A percentile compares a stretch with the other conserved stretches of the same genome.
phyloP scores from a whole-genome alignment of 1,140 invertebrate genomes.

The Galendromus occidentalis region DNA sequence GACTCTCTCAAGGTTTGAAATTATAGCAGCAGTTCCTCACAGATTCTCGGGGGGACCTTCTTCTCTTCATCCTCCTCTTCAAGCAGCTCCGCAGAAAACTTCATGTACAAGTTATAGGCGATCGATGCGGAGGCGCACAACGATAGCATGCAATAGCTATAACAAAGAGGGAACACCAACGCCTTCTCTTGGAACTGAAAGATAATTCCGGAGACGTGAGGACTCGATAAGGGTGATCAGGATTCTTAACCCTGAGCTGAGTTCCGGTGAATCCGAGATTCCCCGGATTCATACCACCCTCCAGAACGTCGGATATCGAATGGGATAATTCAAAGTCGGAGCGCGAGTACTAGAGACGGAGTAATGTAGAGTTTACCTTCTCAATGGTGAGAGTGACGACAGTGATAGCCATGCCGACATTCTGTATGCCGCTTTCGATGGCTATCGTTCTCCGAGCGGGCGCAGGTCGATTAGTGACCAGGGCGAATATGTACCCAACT shows the following conservation, averaged over 20 bases:
- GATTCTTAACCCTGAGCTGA: neutral
- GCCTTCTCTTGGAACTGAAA: constrained; percentile 5
- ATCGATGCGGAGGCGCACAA: neutral
- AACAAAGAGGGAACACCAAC: neutral
- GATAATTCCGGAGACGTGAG: neutral
- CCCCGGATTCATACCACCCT: too few relatives aligned
- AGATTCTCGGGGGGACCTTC: neutral
- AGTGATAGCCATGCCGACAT: constrained; percentile 24
- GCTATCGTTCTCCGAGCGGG: constrained; percentile 26
- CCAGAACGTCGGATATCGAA: too few relatives aligned
- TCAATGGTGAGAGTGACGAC: neutral
- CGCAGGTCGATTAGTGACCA: constrained; percentile 22
- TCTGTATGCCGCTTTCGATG: constrained; percentile 31
- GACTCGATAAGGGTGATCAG: neutral
- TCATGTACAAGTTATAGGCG: neutral
- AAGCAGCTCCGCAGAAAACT: neutral
- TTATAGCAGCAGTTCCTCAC: neutral
- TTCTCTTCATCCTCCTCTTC: neutral
- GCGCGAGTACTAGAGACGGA: too few relatives aligned
- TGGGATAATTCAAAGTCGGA: too few relatives aligned
- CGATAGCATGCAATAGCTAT: neutral
- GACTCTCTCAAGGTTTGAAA: neutral
- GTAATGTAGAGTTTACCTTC: neutral
- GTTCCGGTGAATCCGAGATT: neutral
- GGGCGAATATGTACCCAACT: constrained; percentile 26